Conservation (phyloP, 1,140 invertebrate species). For the Leptopilina clavipes region DNA sequence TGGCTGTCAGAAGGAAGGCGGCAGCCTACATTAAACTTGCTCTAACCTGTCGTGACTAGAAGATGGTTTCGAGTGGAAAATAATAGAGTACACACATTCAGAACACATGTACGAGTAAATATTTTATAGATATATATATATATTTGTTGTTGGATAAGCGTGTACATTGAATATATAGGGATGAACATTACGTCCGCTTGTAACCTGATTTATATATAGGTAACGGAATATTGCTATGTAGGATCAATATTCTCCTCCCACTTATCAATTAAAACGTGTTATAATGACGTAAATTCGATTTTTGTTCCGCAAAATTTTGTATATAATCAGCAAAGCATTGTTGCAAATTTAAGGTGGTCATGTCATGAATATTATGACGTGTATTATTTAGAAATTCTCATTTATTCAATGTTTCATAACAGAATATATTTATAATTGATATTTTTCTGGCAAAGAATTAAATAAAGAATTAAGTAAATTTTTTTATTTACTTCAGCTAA, state of each 20-base stretch:
- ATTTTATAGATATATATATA: background rate
- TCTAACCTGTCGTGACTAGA: constrained; percentile 24
- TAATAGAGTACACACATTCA: constrained; percentile 3
- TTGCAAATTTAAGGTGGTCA: too few species aligned
- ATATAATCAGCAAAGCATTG: background rate
- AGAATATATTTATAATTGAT: background rate
- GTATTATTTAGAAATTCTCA: too few species aligned
- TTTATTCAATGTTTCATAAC: background rate
- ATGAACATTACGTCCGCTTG: background rate
- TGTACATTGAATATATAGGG: background rate
- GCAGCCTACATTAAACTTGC: background rate
- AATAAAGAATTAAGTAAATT: too few species aligned
- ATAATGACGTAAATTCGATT: background rate
- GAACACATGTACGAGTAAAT: background rate
- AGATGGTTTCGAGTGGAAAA: constrained; percentile 31
- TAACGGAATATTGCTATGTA: constrained; percentile 5
- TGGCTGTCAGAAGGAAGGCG: constrained; percentile 5
- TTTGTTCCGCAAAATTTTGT: background rate
- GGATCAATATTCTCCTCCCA: background rate
- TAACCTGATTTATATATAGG: background rate
- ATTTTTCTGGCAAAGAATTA: too few species aligned
- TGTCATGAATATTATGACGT: too few species aligned
- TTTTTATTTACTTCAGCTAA: too few species aligned
- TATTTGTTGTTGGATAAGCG: background rate
- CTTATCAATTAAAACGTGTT: background rate